Percentiles rank a stretch among this genome's conserved stretches.
phyloP scores from a whole-genome alignment of 2,888 invertebrate genomes.

The Dicyrtoma fusca region DNA sequence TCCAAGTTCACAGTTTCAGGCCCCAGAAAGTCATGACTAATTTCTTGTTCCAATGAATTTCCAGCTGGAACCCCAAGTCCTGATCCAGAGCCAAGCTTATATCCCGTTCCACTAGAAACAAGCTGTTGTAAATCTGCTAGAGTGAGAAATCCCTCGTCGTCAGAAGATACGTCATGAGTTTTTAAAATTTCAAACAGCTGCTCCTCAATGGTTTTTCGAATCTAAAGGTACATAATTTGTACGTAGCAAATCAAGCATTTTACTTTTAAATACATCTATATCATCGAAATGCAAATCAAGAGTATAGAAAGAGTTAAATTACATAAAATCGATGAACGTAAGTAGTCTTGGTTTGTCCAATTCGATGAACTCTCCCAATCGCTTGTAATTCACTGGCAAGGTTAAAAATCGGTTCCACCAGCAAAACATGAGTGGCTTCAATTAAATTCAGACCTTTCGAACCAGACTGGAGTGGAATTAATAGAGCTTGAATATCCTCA shows the following conservation, averaged over 20 bases:
- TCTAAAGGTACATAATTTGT: slow-evolving; percentile 37
- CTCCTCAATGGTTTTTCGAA: slow-evolving; percentile 71
- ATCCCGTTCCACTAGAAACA: slow-evolving; percentile 13
- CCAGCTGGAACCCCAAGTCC: no score
- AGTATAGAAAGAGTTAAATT: slow-evolving; percentile 53
- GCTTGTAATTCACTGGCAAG: slow-evolving; percentile 76
- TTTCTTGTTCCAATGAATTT: no score
- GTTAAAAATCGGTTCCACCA: slow-evolving; percentile 75
- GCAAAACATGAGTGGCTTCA: slow-evolving; percentile 76
- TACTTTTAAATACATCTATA: neutral
- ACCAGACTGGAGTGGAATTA: slow-evolving; percentile 72
- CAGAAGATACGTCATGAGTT: slow-evolving; percentile 51
- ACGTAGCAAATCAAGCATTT: slow-evolving; percentile 9
- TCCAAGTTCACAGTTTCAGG: no score
- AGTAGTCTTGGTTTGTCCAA: slow-evolving; percentile 74
- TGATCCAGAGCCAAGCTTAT: no score
- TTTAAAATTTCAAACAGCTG: slow-evolving; percentile 63
- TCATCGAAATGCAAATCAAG: neutral
- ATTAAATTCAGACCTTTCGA: slow-evolving; percentile 77
- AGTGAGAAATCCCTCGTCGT: slow-evolving; percentile 56
- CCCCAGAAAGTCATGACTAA: no score
- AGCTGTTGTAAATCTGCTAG: slow-evolving; percentile 57
- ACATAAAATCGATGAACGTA: slow-evolving; percentile 74
- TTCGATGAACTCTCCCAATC: slow-evolving; percentile 75
- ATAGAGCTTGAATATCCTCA: slow-evolving; percentile 62